phyloP scores from a whole-genome alignment of 2,888 invertebrate genomes.

The Sminthurinus aureus region DNA sequence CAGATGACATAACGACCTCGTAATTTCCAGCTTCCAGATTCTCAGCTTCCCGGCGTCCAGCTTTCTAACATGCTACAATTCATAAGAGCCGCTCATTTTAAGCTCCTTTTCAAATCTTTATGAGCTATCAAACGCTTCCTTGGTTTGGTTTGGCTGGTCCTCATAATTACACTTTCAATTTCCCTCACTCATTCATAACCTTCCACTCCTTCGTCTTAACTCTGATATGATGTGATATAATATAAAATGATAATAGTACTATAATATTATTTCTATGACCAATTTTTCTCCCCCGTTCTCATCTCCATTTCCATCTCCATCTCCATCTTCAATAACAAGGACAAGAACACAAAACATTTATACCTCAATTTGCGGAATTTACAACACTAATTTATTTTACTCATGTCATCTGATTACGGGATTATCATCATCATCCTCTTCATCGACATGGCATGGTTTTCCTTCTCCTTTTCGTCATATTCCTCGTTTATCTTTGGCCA shows the following conservation, averaged over 20 bases:
- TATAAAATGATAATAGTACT: too few species aligned
- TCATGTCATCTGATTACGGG: constrained; percentile 10
- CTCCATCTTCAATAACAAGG: not conserved
- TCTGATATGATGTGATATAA: too few species aligned
- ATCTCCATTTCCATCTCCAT: not conserved
- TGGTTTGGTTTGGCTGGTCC: not conserved
- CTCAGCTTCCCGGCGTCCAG: too few species aligned
- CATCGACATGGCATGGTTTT: not conserved
- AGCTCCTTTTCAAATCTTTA: constrained; percentile 16
- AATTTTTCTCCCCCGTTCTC: not conserved
- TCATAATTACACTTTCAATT: constrained; percentile 17
- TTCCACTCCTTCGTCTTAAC: not conserved
- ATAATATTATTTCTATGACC: not conserved
- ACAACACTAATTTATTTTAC: constrained; percentile 9
- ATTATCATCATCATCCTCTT: not conserved
- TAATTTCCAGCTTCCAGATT: constrained; percentile 4
- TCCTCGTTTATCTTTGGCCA: not conserved
- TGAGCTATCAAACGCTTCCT: constrained; percentile 16
- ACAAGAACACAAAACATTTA: not conserved
- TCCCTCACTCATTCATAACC: not conserved
- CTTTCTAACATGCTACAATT: constrained; percentile 20
- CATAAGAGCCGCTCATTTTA: not conserved
- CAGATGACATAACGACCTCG: constrained; percentile 14
- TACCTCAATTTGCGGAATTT: not conserved
- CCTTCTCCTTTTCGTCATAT: not conserved